Percentiles rank a stretch among this genome's conserved stretches.
Conservation (phyloP, 2,113 vertebrate species). For the Butastur rufipennis region DNA sequence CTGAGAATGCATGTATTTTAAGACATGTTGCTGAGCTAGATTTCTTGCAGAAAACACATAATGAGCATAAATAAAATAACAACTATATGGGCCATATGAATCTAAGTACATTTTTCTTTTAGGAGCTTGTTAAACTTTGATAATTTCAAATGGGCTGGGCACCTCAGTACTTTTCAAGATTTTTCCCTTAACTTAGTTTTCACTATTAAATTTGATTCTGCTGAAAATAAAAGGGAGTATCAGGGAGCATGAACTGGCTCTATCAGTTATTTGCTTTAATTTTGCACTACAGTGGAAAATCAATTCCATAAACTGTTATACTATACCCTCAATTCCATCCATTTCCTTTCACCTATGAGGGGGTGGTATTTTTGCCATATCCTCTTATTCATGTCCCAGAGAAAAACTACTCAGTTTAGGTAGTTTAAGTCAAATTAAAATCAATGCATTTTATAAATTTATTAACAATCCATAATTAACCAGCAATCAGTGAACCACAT, state of each 20-base stretch:
- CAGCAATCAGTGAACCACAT: neutral
- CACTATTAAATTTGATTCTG: neutral
- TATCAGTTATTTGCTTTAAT: neutral
- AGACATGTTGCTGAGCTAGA: neutral
- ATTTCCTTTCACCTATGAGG: neutral
- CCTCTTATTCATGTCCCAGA: neutral
- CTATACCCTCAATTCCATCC: neutral
- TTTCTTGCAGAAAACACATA: neutral
- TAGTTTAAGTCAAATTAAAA: neutral
- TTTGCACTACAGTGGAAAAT: neutral
- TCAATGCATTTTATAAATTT: neutral
- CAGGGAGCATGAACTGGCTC: neutral
- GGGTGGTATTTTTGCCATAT: neutral
- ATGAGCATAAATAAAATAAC: neutral
- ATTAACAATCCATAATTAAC: neutral
- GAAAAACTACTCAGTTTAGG: neutral
- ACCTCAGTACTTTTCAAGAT: neutral
- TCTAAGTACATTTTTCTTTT: neutral
- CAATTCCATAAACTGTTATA: neutral
- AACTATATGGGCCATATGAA: neutral
- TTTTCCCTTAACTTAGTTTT: neutral
- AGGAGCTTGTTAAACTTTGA: neutral
- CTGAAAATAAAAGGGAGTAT: neutral
- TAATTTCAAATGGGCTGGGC: neutral
- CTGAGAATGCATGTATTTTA: neutral